A percentile compares a stretch with the other conserved stretches of the same genome.
phyloP scores from a whole-genome alignment of 2,113 vertebrate species.

The Serilophus lunatus region DNA sequence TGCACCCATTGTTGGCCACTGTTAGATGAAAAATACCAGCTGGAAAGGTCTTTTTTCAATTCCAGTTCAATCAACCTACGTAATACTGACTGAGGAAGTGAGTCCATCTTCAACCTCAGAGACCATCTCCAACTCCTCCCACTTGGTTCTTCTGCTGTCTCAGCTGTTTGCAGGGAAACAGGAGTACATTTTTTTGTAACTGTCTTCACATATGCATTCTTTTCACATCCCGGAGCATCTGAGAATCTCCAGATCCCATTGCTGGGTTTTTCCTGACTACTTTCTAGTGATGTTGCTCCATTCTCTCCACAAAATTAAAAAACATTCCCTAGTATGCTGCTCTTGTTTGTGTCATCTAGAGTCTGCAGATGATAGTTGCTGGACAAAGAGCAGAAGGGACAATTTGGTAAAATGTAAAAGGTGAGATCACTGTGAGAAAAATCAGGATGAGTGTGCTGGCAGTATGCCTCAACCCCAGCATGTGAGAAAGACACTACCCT shows the following conservation, averaged over 20 bases:
- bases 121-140: background rate
- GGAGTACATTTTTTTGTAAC: background rate
- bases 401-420: background rate
- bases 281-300: background rate
- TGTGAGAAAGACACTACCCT: background rate
- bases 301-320: background rate
- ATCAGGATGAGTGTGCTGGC: background rate
- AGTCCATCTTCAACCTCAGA: fast-evolving
- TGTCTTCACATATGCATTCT: fast-evolving
- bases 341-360: background rate
- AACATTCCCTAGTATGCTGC: background rate
- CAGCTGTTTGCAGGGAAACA: background rate
- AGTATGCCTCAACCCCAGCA: background rate
- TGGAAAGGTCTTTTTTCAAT: background rate
- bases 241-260: background rate
- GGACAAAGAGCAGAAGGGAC: background rate
- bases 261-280: background rate
- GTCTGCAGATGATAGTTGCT: background rate
- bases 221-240: background rate
- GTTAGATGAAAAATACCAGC: background rate
- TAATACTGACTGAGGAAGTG: background rate
- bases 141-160: background rate
- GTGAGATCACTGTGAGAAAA: background rate
- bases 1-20: background rate
- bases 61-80: background rate